A percentile compares a stretch with the other conserved stretches of the same genome.
phyloP scores from a whole-genome alignment of 2,888 invertebrate genomes.

The Adelognathus sp. region DNA sequence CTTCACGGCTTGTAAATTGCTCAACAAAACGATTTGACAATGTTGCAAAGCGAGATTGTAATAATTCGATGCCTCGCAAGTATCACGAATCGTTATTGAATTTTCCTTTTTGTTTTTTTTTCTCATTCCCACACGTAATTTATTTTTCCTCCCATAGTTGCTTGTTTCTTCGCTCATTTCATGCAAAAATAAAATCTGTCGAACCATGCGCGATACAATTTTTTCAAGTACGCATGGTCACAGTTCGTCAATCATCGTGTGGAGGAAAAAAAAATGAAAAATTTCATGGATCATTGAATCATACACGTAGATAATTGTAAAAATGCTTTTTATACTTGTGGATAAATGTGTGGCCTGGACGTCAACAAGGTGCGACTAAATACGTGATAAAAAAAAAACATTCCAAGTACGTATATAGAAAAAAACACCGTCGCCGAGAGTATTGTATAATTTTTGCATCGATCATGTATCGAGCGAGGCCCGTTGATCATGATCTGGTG shows the following conservation, averaged over 20 bases:
- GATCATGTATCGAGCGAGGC: too few species aligned
- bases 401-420: conserved; percentile 55
- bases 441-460: neutral
- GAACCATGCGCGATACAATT: conserved; percentile 55
- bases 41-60: conserved; percentile 32
- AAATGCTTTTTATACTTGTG: too few species aligned
- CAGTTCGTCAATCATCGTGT: conserved; percentile 18
- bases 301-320: neutral
- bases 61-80: conserved; percentile 25
- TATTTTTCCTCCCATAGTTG: neutral
- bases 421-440: conserved; percentile 36
- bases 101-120: neutral
- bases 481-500: too few species aligned
- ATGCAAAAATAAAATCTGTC: conserved; percentile 16
- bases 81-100: neutral
- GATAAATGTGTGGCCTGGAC: conserved; percentile 13
- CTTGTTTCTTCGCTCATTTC: neutral
- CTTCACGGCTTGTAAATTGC: neutral
- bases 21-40: conserved; percentile 28
- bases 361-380: conserved; percentile 44
- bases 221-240: conserved; percentile 56
- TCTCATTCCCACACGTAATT: neutral
- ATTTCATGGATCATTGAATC: neutral
- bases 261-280: neutral
- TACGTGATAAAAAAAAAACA: conserved; percentile 50